Percentiles rank a stretch among this genome's conserved stretches.
These are phyloP conservation scores for Tetramorium parvispinum DNA, from an alignment of 1,140 invertebrate genomes.

Conservation along the genomic window DNA sequence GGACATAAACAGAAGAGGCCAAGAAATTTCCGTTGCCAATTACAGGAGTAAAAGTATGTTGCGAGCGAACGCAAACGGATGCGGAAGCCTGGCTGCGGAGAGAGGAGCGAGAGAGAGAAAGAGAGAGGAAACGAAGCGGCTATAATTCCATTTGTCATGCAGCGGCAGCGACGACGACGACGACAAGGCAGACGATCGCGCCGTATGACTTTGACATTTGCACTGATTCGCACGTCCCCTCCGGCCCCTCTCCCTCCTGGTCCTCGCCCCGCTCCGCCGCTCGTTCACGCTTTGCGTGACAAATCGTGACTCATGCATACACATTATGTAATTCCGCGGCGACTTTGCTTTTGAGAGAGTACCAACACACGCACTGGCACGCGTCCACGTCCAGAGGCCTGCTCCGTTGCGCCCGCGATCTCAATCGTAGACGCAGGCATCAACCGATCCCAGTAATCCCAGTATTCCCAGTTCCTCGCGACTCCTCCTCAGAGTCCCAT, in stretches of 20 bases:
- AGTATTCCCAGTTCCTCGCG: no score
- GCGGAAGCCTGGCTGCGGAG: no score
- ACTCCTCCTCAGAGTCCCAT: not conserved
- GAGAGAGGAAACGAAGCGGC: not conserved
- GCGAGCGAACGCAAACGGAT: no score
- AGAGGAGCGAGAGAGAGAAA: no score
- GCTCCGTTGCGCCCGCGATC: not conserved
- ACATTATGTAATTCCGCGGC: conserved; percentile 77
- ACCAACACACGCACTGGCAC: conserved; percentile 22
- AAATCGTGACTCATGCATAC: conserved; percentile 79
- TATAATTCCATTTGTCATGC: not conserved
- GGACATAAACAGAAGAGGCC: no score
- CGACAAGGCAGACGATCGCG: not conserved
- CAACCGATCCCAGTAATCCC: not conserved
- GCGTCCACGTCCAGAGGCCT: no score
- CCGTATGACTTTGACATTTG: conserved; percentile 42
- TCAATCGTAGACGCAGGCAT: no score
- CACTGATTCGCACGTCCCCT: not conserved
- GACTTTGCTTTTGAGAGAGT: conserved; percentile 29
- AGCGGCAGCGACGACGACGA: not conserved
- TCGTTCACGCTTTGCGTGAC: conserved; percentile 51
- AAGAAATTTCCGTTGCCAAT: no score
- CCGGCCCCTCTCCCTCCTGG: not conserved
- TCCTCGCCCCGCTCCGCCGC: no score
- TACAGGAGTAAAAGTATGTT: no score